These are phyloP conservation scores for Petroica traversi DNA, from an alignment of 2,113 vertebrate genomes.

Conservation along the genomic window DNA sequence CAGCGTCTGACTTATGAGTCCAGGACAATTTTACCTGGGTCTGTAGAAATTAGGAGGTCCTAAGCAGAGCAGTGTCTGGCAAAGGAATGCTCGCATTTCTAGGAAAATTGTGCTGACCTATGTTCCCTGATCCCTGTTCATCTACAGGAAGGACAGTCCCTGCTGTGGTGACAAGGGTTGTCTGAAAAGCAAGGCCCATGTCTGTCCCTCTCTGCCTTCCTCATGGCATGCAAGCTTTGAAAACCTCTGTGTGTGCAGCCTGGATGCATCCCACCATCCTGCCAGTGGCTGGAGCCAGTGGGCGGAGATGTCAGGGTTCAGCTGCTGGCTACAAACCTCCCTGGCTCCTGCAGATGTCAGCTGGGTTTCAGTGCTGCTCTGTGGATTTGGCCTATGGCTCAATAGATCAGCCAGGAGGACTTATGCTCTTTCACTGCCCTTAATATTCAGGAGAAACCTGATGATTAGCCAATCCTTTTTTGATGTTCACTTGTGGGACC, in stretches of 20 bases:
- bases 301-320: neutral
- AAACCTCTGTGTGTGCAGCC: neutral
- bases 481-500: neutral
- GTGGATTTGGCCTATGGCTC: neutral
- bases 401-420: neutral
- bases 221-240: neutral
- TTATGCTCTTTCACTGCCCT: neutral
- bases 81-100: neutral
- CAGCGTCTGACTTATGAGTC: neutral
- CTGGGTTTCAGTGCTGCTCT: neutral
- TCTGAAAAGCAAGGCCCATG: neutral
- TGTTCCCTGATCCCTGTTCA: neutral
- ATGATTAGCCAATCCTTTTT: neutral
- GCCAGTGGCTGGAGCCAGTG: accelerated
- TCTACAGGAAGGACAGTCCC: neutral
- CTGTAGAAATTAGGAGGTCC: neutral
- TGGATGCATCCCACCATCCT: accelerated
- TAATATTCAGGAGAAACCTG: neutral
- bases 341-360: neutral
- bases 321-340: neutral
- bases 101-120: neutral
- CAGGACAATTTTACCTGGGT: neutral
- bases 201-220: neutral
- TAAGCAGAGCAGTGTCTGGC: neutral
- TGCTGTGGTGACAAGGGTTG: neutral